Base-by-base conservation (phyloP, 2,113 vertebrate genomes). In the Malurus alboscapulatus region DNA sequence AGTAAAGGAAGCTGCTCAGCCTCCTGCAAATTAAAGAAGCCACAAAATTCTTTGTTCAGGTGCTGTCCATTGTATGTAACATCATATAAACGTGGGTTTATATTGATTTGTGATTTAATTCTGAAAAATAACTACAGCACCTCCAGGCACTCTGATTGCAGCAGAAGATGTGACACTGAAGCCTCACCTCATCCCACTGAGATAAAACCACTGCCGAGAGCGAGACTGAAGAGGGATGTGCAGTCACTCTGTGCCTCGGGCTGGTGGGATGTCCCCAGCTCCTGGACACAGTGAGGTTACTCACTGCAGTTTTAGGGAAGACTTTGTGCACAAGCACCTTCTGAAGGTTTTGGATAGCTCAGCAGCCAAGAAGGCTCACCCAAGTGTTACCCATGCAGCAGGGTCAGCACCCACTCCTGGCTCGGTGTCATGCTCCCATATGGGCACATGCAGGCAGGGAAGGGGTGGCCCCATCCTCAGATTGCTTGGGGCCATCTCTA, bases 351-450 rank as follows among this genome's bases (percentile, higher is more conserved):
- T 58, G 24, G 68, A 6, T 36, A 50, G 42, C 55, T 45, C 47
- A 30, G 69, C n/a, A 36, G 40, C n/a, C 91, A 73, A n/a, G 81
- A 58, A 78, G 32, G 38, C 57, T 42, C 30, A 27, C 2, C 7
- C 24, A 24, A n/a, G 26, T 50, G 51, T 44, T 34, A 36, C 21
- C 45, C 62, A 76, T 76, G 50, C 62, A 76, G 80, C 36, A 61
- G 73, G 36, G 59, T 66, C 55, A 51, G 62, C 1, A 9, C n/a
- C 17, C 5, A 1, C 32, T 40, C 29, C 21, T 1, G 4, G 26
- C 8, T 18, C 32, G 21, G 73, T 0, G 2, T 12, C 0, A 0
- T 16, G 27, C 30, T 42, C 72, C 38, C 38, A 38, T 0, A 10
- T 36, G 47, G 65, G 69, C 29, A 84, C 48, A 62, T 0, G 11